phyloP scores from a whole-genome alignment of 1,140 invertebrate genomes.

The Macrosteles quadrilineatus region DNA sequence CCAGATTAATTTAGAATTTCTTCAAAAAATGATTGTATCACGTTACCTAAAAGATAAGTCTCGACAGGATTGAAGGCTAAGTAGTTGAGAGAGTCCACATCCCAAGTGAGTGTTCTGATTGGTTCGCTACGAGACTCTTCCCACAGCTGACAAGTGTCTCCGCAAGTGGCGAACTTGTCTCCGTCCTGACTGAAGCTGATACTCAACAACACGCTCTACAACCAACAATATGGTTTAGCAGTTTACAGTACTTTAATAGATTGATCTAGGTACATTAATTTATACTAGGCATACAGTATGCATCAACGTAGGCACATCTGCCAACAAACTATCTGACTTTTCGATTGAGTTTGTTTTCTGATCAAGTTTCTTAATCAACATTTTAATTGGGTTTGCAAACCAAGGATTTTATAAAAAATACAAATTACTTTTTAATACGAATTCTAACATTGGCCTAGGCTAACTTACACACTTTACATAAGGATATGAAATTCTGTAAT shows the following conservation, averaged over 20 bases:
- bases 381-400: no score
- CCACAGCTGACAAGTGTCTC: slow-evolving; percentile 89
- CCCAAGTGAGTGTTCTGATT: slow-evolving; percentile 85
- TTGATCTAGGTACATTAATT: background rate
- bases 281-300: background rate
- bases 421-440: no score
- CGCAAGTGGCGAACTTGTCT: slow-evolving; percentile 88
- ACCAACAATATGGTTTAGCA: no score
- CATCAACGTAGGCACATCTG: no score
- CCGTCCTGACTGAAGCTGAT: slow-evolving; percentile 82
- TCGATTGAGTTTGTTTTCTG: no score
- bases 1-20: background rate
- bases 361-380: no score
- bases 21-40: background rate
- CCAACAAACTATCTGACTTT: no score
- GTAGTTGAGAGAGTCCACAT: slow-evolving; percentile 86
- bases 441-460: no score
- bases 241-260: no score
- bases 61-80: slow-evolving; percentile 91
- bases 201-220: slow-evolving; percentile 72
- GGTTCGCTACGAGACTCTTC: slow-evolving; percentile 87
- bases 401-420: no score
- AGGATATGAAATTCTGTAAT: no score
- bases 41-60: slow-evolving; percentile 58
- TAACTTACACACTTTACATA: no score